Percentiles rank a stretch among this genome's conserved stretches.
phyloP scores from a whole-genome alignment of 2,113 vertebrate genomes.

The Festucalex cinctus region DNA sequence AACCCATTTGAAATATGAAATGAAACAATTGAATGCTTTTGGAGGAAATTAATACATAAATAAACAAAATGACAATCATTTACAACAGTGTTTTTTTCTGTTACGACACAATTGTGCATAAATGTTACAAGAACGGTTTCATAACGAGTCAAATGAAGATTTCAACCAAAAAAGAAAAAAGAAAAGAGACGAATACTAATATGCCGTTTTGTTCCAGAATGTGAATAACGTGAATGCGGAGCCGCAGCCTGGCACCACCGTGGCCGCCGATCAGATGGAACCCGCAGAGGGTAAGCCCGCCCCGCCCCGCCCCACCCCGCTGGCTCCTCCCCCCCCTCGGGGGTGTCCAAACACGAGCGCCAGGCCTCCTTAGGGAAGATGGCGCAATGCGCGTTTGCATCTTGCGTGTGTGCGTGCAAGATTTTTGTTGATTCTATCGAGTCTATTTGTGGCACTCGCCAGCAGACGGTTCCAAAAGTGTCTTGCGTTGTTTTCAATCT shows the following conservation, averaged over 20 bases:
- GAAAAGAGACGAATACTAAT: too few relatives aligned
- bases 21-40: too few relatives aligned
- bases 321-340: too few relatives aligned
- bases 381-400: slow-evolving; percentile 28
- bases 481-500: too few relatives aligned
- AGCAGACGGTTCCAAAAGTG: too few relatives aligned
- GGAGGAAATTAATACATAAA: too few relatives aligned
- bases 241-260: slow-evolving; percentile 52
- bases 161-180: too few relatives aligned
- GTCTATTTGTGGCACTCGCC: too few relatives aligned
- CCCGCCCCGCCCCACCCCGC: background rate
- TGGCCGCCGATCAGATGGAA: slow-evolving; percentile 46
- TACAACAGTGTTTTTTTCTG: too few relatives aligned
- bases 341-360: background rate
- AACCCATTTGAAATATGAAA: too few relatives aligned
- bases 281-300: slow-evolving; percentile 48
- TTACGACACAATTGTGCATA: background rate
- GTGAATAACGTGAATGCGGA: slow-evolving; percentile 63
- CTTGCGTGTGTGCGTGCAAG: background rate
- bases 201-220: slow-evolving; percentile 46
- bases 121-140: background rate
- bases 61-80: too few relatives aligned
- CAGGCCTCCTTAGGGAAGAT: slow-evolving; percentile 25
- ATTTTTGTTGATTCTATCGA: too few relatives aligned
- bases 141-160: background rate